Base-by-base conservation (phyloP, 2,888 invertebrate genomes). In the Oxyscelio sp. region DNA sequence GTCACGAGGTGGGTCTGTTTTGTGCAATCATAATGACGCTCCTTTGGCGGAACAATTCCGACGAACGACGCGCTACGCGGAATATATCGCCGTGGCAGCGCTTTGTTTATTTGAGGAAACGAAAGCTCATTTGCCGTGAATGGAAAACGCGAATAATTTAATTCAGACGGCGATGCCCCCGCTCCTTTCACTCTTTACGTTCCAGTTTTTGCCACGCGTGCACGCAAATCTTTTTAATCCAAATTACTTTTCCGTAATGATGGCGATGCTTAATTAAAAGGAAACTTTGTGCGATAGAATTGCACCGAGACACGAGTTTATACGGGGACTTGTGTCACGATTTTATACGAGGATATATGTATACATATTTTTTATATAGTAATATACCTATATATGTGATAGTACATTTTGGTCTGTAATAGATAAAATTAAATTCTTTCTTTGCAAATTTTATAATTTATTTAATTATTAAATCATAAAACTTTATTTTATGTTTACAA, bases 11-110 rank as follows among this genome's bases (percentile, higher is more conserved):
- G 80, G 74, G 73, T 74, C 68, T 61, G 80, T 74, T 74, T 74
- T 81, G 80, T 66, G 74, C 80, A 74, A 52, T 59, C 66, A 74
- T 66, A 73, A 80, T 80, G 73, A 80, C 52, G 80, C 66, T 58
- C 65, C 66, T 63, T 58, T 40, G 34, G 38, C 40, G 40, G 40
- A 40, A 40, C 48, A 43, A 59, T 59, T 68, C 50, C 58, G 54
- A 61, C 66, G 59, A 45, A 52, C 15, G 52, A 52, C 24, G 52
- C 22, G 40, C 17, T 24, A 17, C 22, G 48, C 21, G 21, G 21
- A 45, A 52, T 61, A 74, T 52, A 61, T 61, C 73, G 61, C 58
- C 24, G n/a, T n/a, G n/a, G 11, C 21, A 22, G 34, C 38, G 48
- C 71, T 59, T 71, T 59, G 59, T 61, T 61, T 27, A 24, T 24